These are phyloP conservation scores for Helicolenus hilgendorfi DNA, from an alignment of 2,797 vertebrate species.

Conservation along the genomic window DNA sequence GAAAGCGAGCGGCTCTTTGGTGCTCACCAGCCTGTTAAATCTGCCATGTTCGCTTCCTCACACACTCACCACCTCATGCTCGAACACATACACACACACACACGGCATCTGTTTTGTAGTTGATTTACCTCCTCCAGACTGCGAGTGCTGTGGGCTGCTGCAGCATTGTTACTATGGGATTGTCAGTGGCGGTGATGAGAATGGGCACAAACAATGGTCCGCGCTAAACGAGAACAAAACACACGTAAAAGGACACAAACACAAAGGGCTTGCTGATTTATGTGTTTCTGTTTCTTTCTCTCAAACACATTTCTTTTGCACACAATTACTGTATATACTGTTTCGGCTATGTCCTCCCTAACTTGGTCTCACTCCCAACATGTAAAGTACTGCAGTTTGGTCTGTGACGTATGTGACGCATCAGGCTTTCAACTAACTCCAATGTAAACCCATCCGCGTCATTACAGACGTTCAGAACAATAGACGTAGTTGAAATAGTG, in stretches of 20 bases:
- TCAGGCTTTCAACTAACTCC: background rate
- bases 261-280: constrained; percentile 33
- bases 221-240: constrained; percentile 34
- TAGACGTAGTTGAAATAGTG: background rate
- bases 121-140: constrained; percentile 60
- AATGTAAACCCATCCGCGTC: background rate
- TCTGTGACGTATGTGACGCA: background rate
- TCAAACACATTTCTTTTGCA: background rate
- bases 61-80: constrained; percentile 26
- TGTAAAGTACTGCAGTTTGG: no score
- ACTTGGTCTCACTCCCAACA: background rate
- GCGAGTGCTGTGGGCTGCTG: constrained; percentile 45
- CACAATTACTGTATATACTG: background rate
- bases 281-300: background rate
- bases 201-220: constrained; percentile 55
- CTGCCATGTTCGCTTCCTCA: constrained; percentile 68
- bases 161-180: constrained; percentile 40
- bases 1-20: constrained; percentile 43
- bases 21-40: constrained; percentile 67
- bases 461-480: background rate
- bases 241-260: background rate
- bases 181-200: constrained; percentile 58
- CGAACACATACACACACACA: constrained; percentile 49
- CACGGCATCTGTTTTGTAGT: constrained; percentile 54
- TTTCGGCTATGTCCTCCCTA: background rate